Evolutionary conservation across 2,113 vertebrate genomes (phyloP), one percentile per base, ranked within the genome.

Genomic region (Microcebus tavaratra): DNA sequence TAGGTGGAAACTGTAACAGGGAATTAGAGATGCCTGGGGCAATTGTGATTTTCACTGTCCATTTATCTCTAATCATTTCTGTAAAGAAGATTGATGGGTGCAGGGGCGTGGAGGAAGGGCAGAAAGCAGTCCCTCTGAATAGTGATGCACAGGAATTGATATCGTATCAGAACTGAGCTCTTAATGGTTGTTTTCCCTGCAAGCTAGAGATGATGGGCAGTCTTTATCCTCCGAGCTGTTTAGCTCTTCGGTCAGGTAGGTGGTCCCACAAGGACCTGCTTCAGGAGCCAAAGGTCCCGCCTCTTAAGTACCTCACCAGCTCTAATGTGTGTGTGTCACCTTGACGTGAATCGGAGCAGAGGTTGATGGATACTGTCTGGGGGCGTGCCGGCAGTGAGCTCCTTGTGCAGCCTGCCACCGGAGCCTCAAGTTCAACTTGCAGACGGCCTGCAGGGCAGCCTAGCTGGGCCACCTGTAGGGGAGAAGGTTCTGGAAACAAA

Each of bases 41-140:
- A 13, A 20, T 61, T 59, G 39, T 27, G 36, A 68, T 67, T 20
- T 34, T 55, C 39, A 2, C 57, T 55, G 31, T 45, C 59, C 48
- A 27, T 92, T 72, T 63, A n/a, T 42, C 50, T 76, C 5, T 34
- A 48, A 88, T 45, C 82, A 31, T 65, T 86, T 68, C 80, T 79
- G 21, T 48, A 55, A 75, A 55, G 89, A 39, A 81, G 68, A 50
- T 9, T 17, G 65, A 36, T 20, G 27, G 68, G 34, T 21, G 5
- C 21, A 23, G 27, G 23, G 39, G 25, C 1, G 2, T 6, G n/a
- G 29, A 25, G 17, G 29, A 2, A 29, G 23, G 39, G 3, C 4
- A 12, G 88, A 39, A 18, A 4, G 13, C 42, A n/a, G 6, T 25
- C 10, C 67, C 0, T 0, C 39, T 86, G 88, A 63, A 29, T 2